phyloP scores from a whole-genome alignment of 2,888 invertebrate species.

The Patella depressa region DNA sequence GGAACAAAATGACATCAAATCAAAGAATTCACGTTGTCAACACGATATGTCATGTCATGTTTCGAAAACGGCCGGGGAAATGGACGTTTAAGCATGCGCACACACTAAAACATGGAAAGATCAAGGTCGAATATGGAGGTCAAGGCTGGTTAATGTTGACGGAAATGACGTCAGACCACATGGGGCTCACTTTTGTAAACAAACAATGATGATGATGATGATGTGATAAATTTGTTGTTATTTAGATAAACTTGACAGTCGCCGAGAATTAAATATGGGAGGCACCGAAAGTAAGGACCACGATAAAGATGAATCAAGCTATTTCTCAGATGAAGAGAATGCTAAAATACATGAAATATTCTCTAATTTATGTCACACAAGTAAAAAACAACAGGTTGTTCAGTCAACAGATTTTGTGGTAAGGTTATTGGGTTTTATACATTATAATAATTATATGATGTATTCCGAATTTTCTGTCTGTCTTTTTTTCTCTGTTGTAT shows the following conservation, averaged over 20 bases:
- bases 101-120: neutral
- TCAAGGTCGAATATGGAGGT: neutral
- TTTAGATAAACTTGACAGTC: too few species aligned
- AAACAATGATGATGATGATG: too few species aligned
- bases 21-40: neutral
- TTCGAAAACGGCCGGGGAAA: constrained; percentile 36
- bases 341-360: constrained; percentile 28
- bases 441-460: neutral
- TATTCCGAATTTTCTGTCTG: neutral
- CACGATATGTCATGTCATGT: constrained; percentile 12
- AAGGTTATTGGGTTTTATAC: neutral
- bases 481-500: too few species aligned
- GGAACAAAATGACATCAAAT: constrained; percentile 9
- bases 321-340: constrained; percentile 36
- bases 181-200: neutral
- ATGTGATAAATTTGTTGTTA: too few species aligned
- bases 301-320: neutral
- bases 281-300: constrained; percentile 33
- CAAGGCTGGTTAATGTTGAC: constrained; percentile 19
- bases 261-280: constrained; percentile 28
- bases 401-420: neutral
- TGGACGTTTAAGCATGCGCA: constrained; percentile 18
- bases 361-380: constrained; percentile 32
- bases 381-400: constrained; percentile 36
- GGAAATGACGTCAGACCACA: constrained; percentile 14